phyloP scores from a whole-genome alignment of 2,113 vertebrate genomes.

The Ploceus nigricollis region DNA sequence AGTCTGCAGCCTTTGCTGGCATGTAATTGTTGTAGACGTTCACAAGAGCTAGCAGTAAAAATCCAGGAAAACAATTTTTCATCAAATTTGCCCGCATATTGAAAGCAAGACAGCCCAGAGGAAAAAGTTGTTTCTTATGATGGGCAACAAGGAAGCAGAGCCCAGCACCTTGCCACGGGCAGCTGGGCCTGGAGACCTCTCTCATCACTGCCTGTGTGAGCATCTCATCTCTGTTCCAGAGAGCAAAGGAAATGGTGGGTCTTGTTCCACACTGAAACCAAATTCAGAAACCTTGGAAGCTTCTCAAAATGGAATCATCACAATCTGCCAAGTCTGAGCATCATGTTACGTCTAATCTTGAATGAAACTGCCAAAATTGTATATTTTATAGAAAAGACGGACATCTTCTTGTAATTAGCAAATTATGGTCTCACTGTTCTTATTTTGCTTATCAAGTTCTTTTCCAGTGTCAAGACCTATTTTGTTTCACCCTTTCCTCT shows the following conservation, averaged over 20 bases:
- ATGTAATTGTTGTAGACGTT: neutral
- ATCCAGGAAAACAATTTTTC: neutral
- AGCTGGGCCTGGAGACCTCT: neutral
- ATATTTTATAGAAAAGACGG: neutral
- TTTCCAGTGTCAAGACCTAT: slow-evolving; percentile 2
- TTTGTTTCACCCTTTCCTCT: neutral
- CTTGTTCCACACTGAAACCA: neutral
- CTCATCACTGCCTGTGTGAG: neutral
- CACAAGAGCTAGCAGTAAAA: neutral
- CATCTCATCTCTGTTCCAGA: neutral
- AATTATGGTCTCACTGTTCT: neutral
- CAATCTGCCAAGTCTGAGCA: neutral
- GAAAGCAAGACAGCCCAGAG: neutral
- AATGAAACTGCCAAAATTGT: neutral
- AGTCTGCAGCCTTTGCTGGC: neutral
- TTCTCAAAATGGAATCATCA: neutral
- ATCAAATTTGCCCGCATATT: neutral
- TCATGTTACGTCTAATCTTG: neutral
- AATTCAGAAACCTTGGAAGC: neutral
- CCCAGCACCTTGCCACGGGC: neutral
- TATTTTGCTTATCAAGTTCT: neutral
- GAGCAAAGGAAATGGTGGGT: neutral
- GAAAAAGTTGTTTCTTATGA: neutral
- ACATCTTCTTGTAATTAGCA: neutral
- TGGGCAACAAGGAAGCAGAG: neutral